Conservation (phyloP, 2,113 vertebrate genomes). For the Brachypodius melanocephalos region DNA sequence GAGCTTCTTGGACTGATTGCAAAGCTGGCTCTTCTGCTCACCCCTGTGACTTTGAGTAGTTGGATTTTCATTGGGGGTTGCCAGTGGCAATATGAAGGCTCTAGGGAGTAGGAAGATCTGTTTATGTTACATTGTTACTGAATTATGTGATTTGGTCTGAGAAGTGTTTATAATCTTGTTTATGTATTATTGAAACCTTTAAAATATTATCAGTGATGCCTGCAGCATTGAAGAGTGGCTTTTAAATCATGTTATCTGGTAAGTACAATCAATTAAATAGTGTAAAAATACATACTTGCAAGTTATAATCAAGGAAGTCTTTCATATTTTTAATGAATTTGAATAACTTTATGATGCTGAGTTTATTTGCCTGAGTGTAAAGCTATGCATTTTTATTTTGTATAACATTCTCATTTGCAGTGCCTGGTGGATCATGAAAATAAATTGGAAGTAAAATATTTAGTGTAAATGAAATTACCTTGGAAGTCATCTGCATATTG, state of each 20-base stretch:
- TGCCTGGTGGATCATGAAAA: background rate
- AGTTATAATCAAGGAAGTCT: background rate
- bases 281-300: background rate
- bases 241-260: background rate
- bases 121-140: background rate
- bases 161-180: background rate
- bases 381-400: background rate
- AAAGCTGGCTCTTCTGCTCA: background rate
- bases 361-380: background rate
- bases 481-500: background rate
- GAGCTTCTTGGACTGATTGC: background rate
- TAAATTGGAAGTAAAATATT: background rate
- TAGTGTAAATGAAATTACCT: background rate
- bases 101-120: background rate
- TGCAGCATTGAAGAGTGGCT: background rate
- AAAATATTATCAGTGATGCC: background rate
- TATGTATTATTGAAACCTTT: background rate
- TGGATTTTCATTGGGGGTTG: background rate
- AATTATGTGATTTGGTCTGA: background rate
- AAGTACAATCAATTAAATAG: background rate
- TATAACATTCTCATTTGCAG: background rate
- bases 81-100: background rate
- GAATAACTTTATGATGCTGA: background rate
- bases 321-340: background rate
- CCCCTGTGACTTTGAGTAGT: accelerated